A percentile compares a stretch with the other conserved stretches of the same genome.
Evolutionary conservation across 2,113 vertebrate genomes (phyloP).

Genomic region (Mesembrinibis cayennensis): DNA sequence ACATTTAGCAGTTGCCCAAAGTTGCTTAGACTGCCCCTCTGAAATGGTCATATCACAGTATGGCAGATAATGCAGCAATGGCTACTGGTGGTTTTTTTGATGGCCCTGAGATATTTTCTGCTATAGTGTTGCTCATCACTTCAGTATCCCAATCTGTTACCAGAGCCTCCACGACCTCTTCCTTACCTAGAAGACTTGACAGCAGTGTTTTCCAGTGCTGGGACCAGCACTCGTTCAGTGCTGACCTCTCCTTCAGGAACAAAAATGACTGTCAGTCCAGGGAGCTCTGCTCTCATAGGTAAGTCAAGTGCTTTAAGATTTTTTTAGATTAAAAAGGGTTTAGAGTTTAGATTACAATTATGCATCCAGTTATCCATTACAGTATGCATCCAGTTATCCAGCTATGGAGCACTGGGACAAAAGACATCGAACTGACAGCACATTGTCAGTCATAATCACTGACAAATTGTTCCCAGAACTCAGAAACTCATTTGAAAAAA

Average conservation of each 20-base stretch:
- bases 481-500: background rate
- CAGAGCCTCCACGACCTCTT: slow-evolving; percentile 74
- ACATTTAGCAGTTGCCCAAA: background rate
- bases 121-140: background rate
- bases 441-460: background rate
- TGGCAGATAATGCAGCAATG: background rate
- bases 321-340: background rate
- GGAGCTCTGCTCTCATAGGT: slow-evolving; percentile 77
- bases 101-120: background rate
- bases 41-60: background rate
- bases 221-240: slow-evolving; percentile 57
- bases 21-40: background rate
- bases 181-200: slow-evolving; percentile 70
- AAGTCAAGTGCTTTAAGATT: slow-evolving; percentile 48
- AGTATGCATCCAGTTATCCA: background rate
- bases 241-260: slow-evolving; percentile 74
- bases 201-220: slow-evolving; percentile 59
- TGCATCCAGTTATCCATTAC: background rate
- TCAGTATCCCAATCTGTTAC: slow-evolving; percentile 23
- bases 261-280: slow-evolving; percentile 72
- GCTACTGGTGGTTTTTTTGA: background rate
- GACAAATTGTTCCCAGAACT: background rate
- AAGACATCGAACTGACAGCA: background rate
- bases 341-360: background rate
- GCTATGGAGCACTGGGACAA: background rate